A percentile compares a stretch with the other conserved stretches of the same genome.
phyloP scores from a whole-genome alignment of 2,888 invertebrate genomes.

The Acleris sparsana region DNA sequence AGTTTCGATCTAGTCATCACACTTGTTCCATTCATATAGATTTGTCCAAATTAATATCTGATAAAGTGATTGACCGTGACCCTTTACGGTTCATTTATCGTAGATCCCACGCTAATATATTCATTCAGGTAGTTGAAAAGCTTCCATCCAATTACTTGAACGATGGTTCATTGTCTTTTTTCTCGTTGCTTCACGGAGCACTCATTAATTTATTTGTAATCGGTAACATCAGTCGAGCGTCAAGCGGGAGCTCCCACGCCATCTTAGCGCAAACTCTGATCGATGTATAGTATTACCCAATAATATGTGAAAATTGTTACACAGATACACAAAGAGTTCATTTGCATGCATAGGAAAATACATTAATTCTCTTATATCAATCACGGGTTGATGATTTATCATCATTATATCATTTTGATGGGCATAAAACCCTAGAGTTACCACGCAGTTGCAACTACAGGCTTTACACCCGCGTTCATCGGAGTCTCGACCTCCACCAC shows the following conservation, averaged over 20 bases:
- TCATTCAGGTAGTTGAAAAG: conserved; percentile 36
- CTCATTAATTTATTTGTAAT: conserved; percentile 72
- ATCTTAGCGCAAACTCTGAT: conserved; percentile 56
- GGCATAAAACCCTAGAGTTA: neutral
- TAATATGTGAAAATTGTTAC: conserved; percentile 50
- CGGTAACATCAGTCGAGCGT: conserved; percentile 78
- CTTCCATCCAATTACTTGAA: conserved; percentile 55
- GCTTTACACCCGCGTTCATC: too few relatives aligned
- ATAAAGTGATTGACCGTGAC: conserved; percentile 29
- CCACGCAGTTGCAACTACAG: neutral
- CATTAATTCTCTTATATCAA: neutral
- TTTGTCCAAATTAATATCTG: conserved; percentile 27
- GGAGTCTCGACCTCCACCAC: too few relatives aligned
- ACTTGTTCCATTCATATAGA: conserved; percentile 19
- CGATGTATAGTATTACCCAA: conserved; percentile 57
- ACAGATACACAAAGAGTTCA: conserved; percentile 19
- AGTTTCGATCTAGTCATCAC: conserved; percentile 53
- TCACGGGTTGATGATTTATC: neutral
- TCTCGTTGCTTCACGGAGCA: conserved; percentile 56
- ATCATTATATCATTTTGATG: neutral
- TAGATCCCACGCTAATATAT: conserved; percentile 31
- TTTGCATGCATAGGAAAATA: conserved; percentile 15
- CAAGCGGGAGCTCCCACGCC: conserved; percentile 67
- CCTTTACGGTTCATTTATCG: conserved; percentile 28
- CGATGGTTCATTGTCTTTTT: conserved; percentile 53